Base-by-base conservation (phyloP, 2,888 invertebrate genomes). In the Bursaphelenchus okinawaensis region DNA sequence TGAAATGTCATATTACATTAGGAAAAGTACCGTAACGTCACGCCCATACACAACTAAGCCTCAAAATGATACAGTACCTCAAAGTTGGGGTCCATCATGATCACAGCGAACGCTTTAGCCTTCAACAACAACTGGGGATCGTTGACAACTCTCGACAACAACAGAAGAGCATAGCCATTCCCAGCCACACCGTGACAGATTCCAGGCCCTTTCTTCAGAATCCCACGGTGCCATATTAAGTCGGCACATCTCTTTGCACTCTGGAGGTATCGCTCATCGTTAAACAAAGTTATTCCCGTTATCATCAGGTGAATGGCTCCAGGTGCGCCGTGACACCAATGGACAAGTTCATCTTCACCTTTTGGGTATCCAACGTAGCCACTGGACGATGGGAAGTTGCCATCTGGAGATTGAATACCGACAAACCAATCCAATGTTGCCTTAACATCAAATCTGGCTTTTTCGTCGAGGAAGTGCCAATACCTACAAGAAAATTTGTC, bases 171-270 rank as follows among this genome's bases (percentile, higher is more conserved):
- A 83, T 91, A 91, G 16, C 89, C 91, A 28, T 62, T 91, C 29
- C 91, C 91, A 22, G 90, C 89, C 0, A 91, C 87, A 0, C 93
- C 93, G 79, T 93, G 92, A 81, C 92, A 93, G 67, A 93, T 88
- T 0, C 92, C 85, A 8, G 92, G 91, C 0, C 93, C 92, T 84
- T 93, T 93, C 71, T 87, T 88, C 31, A 93, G 85, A 28, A 93
- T 85, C 0, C 93, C 93, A 80, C 89, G 89, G 22, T 86, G 84
- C 93, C 93, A 93, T 1, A 91, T 88, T 20, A 91, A 83, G 62
- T 92, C 90, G 0, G 88, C 89, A 71, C 89, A 88, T 67, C 85
- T 86, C 0, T 88, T 78, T 73, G 90, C 88, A 0, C 90, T 87
- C 22, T 88, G 82, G 27, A 90, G 84, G 82, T 90, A 92, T 79